Evolutionary conservation across 1,140 invertebrate species (phyloP), one percentile per base, ranked within the genome.

Genomic region (Mycetomoellerius zeteki): DNA sequence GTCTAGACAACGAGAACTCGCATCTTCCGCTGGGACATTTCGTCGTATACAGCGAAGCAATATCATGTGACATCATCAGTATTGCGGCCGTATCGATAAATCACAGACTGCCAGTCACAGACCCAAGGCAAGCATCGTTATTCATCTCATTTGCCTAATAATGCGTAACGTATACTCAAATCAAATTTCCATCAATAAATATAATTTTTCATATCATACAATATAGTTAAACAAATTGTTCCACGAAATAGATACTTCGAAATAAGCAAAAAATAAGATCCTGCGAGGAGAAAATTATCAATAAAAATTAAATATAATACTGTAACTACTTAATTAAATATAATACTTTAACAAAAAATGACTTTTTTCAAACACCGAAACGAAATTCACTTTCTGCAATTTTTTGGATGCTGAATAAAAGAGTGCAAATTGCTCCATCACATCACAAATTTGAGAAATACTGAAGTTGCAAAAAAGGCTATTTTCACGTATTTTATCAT

Each of bases 141-240:
- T n/a, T 85, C 73, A 85, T 80, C 72, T 78, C 73, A 80, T 85
- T 85, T 80, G 75, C 60, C 7, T 85, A 85, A 85, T 85, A 50
- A 85, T 64, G 72, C 67, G 21, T 65, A 52, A 65, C 12, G 12
- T 30, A 52, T 30, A 1, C 30, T 52, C 24, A 7, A 47, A 47
- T 82, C 21, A n/a, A 54, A 82, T 58, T 43, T 6, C 6, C 3
- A 54, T 27, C 37, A 47, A 47, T 77, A 77, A 77, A 77, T 6
- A 62, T n/a, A 47, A 72, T 58, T 30, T 73, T 58, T 73, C 77
- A 65, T 71, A 1, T 37, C 62, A 30, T 8, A 21, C n/a, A 58
- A 58, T 58, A 58, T 56, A 33, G 24, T 27, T 54, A 14, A 58
- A 47, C 4, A 6, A 58, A 54, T 30, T n/a, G 4, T 56, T 58